phyloP scores from a whole-genome alignment of 1,140 invertebrate species.

The Listronotus oregonensis region DNA sequence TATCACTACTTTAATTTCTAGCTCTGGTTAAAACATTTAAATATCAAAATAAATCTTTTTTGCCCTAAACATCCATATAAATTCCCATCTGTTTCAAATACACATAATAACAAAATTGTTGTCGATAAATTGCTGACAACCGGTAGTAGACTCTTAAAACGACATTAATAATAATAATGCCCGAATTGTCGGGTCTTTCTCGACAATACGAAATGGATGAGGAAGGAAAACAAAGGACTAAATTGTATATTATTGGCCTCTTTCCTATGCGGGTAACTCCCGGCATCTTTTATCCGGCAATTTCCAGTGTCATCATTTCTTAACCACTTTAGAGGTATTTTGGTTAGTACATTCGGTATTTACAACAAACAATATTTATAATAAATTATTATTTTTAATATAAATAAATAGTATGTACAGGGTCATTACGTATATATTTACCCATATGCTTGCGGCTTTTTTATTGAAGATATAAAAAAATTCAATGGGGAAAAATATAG shows the following conservation, averaged over 20 bases:
- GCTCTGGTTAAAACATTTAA: too few species aligned
- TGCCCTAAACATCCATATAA: background rate
- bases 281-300: conserved; percentile 28
- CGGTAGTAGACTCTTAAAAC: conserved; percentile 17
- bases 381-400: too few species aligned
- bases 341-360: background rate
- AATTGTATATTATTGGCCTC: conserved; percentile 31
- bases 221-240: conserved; percentile 24
- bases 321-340: conserved; percentile 7
- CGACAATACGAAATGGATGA: conserved; percentile 26
- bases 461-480: too few species aligned
- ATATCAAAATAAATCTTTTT: too few species aligned
- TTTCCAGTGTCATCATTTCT: conserved; percentile 26
- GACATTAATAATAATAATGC: conserved; percentile 25
- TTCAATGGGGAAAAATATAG: too few species aligned
- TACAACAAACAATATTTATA: too few species aligned
- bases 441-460: too few species aligned
- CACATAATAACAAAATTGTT: conserved; percentile 13
- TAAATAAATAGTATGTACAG: too few species aligned
- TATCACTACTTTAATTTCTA: too few species aligned
- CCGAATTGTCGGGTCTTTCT: conserved; percentile 4
- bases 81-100: background rate
- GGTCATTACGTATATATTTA: too few species aligned
- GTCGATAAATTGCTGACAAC: conserved; percentile 1
- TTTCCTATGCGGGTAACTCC: conserved; percentile 31